Conservation (phyloP, 2,888 invertebrate species). For the Lutraria lutraria region DNA sequence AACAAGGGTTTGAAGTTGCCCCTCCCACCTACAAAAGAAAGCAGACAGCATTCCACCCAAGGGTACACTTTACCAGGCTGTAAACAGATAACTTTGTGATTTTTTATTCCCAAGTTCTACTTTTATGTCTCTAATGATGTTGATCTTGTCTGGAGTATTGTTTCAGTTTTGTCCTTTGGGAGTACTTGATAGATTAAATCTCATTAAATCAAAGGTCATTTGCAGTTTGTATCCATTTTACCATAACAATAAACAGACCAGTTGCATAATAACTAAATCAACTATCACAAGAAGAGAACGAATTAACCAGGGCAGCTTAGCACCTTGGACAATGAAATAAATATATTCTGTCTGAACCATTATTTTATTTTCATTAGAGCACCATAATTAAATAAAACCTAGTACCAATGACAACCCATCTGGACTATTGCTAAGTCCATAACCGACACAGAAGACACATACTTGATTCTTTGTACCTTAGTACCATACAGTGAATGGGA, state of each 20-base stretch:
- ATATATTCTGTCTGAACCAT: not conserved
- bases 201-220: slow-evolving; percentile 41
- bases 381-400: not conserved
- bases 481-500: not conserved
- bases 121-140: slow-evolving; percentile 25
- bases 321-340: not conserved
- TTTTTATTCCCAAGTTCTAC: slow-evolving; percentile 21
- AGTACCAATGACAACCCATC: not conserved
- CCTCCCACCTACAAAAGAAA: not conserved
- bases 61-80: slow-evolving; percentile 38
- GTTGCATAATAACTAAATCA: slow-evolving; percentile 24
- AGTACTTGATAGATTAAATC: not conserved
- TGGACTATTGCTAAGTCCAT: not conserved
- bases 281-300: not conserved
- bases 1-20: slow-evolving; percentile 13
- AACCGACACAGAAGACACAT: not conserved
- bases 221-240: not conserved
- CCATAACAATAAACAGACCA: slow-evolving; percentile 8
- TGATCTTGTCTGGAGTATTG: slow-evolving; percentile 24
- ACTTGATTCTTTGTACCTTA: not conserved
- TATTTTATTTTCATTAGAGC: not conserved
- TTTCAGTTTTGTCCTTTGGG: not conserved
- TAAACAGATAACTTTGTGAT: slow-evolving; percentile 38
- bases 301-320: not conserved
- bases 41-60: slow-evolving; percentile 33